Evolutionary conservation across 2,113 vertebrate species (phyloP), one percentile per base, ranked within the genome.

Genomic region (Tiliqua scincoides): DNA sequence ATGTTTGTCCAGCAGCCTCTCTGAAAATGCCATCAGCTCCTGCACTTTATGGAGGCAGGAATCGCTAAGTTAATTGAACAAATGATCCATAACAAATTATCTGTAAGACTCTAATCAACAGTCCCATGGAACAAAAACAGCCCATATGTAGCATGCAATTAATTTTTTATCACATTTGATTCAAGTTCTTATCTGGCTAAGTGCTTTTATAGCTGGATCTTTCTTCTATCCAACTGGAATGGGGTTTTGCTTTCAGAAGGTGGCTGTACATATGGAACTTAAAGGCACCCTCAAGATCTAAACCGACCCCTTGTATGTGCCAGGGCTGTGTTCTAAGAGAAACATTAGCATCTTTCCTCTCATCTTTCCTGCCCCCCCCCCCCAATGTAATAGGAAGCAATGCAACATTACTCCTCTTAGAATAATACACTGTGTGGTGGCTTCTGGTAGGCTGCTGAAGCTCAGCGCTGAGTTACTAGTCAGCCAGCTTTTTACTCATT

Each of bases 51-150:
- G 61, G 59, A 87, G 88, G 40, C 82, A 78, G 77, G 63, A 89
- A 80, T 79, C 70, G 4, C 21, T 80, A 85, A 79, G 90, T 89
- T 91, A 79, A 77, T 79, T 88, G 79, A 93, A 89, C 88, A 82
- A 90, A 93, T 93, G 90, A 92, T 92, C 90, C 90, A 79, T 77
- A 77, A 84, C 75, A 73, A 91, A 85, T 84, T 52, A 20, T 93
- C 93, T 87, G 83, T 89, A 89, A 88, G 88, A 40, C n/a, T 93
- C 87, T 89, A 85, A 85, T 92, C 88, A 85, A 79, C 84, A 78
- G 67, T 43, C 54, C 40, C 12, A n/a, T 12, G 30, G 52, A 62
- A 61, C 52, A 1, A n/a, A 73, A 78, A 85, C 54, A 79, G 52
- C 54, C 84, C 48, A 48, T 54, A 61, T 48, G 76, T 79, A 79